Conservation (phyloP, 2,888 invertebrate genomes). For the Zele albiditarsus region DNA sequence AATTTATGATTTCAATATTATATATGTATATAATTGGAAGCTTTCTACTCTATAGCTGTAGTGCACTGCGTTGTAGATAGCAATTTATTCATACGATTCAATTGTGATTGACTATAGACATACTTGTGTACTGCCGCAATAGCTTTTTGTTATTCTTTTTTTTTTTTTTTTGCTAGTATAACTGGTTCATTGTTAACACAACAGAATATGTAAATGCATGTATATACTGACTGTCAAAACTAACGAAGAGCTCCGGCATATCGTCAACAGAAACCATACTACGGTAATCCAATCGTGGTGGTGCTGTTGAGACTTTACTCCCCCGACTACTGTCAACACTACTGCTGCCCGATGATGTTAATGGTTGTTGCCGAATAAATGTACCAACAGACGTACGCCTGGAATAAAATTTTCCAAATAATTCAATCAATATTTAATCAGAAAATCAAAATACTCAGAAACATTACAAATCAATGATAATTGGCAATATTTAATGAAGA, state of each 20-base stretch:
- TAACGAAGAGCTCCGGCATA: conserved; percentile 95
- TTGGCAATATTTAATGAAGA: conserved; percentile 41
- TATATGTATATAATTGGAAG: not conserved
- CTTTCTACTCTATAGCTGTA: not conserved
- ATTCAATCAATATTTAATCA: conserved; percentile 13
- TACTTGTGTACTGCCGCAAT: conserved; percentile 19
- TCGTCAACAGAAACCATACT: conserved; percentile 96
- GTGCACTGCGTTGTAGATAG: conserved; percentile 16
- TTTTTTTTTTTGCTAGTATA: not conserved
- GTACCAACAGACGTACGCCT: conserved; percentile 91
- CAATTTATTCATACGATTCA: conserved; percentile 14
- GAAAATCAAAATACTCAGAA: conserved; percentile 11
- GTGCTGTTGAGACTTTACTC: conserved; percentile 76
- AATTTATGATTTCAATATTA: too few relatives aligned
- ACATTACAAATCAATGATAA: conserved; percentile 22
- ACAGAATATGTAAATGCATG: conserved; percentile 16
- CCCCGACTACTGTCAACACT: conserved; percentile 79
- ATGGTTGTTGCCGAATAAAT: conserved; percentile 82
- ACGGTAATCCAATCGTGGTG: conserved; percentile 89
- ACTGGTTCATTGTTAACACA: not conserved
- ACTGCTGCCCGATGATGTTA: conserved; percentile 71
- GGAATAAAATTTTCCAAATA: conserved; percentile 59
- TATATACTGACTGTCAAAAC: conserved; percentile 89
- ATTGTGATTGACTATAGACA: conserved; percentile 28
- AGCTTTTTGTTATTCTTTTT: not conserved